phyloP scores from a whole-genome alignment of 2,888 invertebrate genomes.

The Gymnosoma rotundatum region DNA sequence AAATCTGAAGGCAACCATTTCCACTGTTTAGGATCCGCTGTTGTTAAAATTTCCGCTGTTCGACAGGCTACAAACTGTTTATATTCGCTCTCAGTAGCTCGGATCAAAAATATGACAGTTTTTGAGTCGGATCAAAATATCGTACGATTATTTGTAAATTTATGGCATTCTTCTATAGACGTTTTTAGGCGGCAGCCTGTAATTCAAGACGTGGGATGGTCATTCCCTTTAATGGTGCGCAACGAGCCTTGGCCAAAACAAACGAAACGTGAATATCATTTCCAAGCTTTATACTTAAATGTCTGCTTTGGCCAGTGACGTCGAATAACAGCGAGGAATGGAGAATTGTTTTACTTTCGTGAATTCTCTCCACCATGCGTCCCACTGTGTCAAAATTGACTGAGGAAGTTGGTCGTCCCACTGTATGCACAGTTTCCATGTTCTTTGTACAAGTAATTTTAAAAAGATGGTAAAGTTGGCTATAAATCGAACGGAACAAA shows the following conservation, averaged over 20 bases:
- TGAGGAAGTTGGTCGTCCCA: constrained; percentile 67
- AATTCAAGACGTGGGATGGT: constrained; percentile 61
- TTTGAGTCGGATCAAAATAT: constrained; percentile 26
- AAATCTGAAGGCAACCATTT: constrained; percentile 58
- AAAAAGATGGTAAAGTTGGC: constrained; percentile 67
- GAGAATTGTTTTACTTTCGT: constrained; percentile 37
- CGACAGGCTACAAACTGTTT: constrained; percentile 54
- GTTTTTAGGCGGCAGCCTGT: constrained; percentile 22
- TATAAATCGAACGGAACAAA: constrained; percentile 74
- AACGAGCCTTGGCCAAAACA: constrained; percentile 59
- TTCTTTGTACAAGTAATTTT: constrained; percentile 57
- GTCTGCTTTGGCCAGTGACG: constrained; percentile 31
- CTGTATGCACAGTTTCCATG: constrained; percentile 48
- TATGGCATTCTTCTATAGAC: constrained; percentile 25
- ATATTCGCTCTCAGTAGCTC: constrained; percentile 67
- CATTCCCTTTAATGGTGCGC: constrained; percentile 55
- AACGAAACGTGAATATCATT: constrained; percentile 64
- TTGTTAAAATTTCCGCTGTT: constrained; percentile 54
- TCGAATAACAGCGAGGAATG: constrained; percentile 54
- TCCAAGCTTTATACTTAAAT: too few species aligned
- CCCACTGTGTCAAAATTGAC: constrained; percentile 38
- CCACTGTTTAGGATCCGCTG: constrained; percentile 65
- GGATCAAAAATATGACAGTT: constrained; percentile 32
- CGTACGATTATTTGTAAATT: constrained; percentile 22
- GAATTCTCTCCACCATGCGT: constrained; percentile 54